Evolutionary conservation across 2,113 vertebrate genomes (phyloP).

Genomic region (Leptodactylus fuscus): DNA sequence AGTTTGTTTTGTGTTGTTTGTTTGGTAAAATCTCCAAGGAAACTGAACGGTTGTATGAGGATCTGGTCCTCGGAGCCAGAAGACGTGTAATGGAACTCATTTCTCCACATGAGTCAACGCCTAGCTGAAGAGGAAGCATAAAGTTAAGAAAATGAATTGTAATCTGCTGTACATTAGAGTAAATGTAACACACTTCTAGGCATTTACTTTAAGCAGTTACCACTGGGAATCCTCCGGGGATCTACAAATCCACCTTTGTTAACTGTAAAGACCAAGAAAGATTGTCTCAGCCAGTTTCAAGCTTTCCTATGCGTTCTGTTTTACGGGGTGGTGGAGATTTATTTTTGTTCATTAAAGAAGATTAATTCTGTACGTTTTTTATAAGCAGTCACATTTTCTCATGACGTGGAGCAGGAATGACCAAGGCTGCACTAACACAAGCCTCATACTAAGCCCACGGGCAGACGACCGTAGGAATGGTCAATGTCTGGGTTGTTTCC

Average conservation of each 20-base stretch:
- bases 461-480: no score
- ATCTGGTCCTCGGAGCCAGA: slow-evolving; percentile 70
- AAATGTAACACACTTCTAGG: not conserved
- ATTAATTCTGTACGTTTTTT: no score
- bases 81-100: slow-evolving; percentile 81
- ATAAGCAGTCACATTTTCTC: no score
- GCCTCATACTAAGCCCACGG: no score
- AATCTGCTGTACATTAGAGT: slow-evolving; percentile 63
- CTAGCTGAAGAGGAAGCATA: slow-evolving; percentile 73
- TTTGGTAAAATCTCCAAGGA: slow-evolving; percentile 68
- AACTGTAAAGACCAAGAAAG: not conserved
- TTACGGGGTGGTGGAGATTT: no score
- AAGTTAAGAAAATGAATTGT: slow-evolving; percentile 71
- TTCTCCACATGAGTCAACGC: slow-evolving; percentile 76
- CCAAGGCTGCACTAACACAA: no score
- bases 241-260: not conserved
- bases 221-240: not conserved
- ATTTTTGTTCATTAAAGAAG: no score
- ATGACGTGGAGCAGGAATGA: no score
- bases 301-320: not conserved
- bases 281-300: not conserved
- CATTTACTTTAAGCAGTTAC: not conserved
- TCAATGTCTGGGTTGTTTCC: no score
- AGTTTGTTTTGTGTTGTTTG: slow-evolving; percentile 69
- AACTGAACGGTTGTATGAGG: slow-evolving; percentile 74